Percentiles rank a stretch among this genome's conserved stretches.
Conservation (phyloP, 1,140 invertebrate genomes). For the Atta colombica region DNA sequence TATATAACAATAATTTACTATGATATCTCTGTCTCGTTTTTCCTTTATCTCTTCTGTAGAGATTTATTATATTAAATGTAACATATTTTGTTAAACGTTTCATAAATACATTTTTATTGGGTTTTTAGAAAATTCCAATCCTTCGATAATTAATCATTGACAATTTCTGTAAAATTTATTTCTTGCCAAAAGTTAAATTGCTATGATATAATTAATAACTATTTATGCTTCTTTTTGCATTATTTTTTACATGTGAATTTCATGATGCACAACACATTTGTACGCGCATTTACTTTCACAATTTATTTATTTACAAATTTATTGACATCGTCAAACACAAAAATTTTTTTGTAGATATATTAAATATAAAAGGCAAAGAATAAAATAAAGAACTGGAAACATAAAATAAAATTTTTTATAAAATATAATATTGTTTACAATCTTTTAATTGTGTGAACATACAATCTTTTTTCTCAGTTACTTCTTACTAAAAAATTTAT, state of each 20-base stretch:
- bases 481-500: neutral
- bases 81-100: neutral
- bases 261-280: neutral
- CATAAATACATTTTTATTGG: neutral
- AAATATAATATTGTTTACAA: neutral
- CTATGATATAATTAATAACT: constrained; percentile 1
- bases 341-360: neutral
- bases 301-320: neutral
- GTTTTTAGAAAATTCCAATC: neutral
- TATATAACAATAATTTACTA: neutral
- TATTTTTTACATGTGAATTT: neutral
- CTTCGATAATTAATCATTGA: neutral
- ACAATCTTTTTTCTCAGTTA: neutral
- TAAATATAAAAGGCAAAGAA: neutral
- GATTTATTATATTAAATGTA: neutral
- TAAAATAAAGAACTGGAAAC: neutral
- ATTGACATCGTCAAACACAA: neutral
- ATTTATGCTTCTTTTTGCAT: neutral
- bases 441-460: neutral
- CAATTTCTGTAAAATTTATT: neutral
- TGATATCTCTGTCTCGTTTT: neutral
- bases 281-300: neutral
- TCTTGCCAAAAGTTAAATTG: neutral
- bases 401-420: neutral
- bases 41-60: neutral